Conservation (phyloP, 1,140 invertebrate species). For the Papilio glaucus region DNA sequence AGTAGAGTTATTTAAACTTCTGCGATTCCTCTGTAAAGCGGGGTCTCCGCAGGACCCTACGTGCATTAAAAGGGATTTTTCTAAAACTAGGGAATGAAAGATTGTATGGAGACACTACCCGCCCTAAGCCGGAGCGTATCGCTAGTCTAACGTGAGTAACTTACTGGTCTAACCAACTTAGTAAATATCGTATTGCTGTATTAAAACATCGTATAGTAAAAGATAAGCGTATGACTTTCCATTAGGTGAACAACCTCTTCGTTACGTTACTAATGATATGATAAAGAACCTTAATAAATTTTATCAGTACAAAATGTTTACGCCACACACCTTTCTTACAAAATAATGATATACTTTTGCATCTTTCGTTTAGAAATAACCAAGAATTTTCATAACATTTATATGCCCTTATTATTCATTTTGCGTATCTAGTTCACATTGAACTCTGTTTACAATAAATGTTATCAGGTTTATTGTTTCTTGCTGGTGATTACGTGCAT, state of each 20-base stretch:
- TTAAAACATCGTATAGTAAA: too few relatives aligned
- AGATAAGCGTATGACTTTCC: too few relatives aligned
- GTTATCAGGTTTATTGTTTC: slow-evolving; percentile 10
- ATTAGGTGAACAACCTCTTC: slow-evolving; percentile 6
- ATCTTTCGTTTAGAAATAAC: background rate
- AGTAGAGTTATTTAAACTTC: too few relatives aligned
- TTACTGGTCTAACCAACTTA: too few relatives aligned
- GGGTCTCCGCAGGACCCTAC: too few relatives aligned
- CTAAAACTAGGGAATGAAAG: too few relatives aligned
- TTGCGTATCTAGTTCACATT: slow-evolving; percentile 12
- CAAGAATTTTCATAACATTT: background rate
- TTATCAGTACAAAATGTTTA: slow-evolving; percentile 7
- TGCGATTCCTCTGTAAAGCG: too few relatives aligned
- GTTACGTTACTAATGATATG: slow-evolving; percentile 1
- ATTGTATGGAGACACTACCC: too few relatives aligned
- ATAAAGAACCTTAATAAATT: background rate
- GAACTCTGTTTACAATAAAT: background rate
- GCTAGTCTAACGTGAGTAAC: too few relatives aligned
- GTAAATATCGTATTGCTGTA: too few relatives aligned
- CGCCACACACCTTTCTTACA: background rate
- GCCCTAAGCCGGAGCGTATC: too few relatives aligned
- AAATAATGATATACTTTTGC: background rate
- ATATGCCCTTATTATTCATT: background rate
- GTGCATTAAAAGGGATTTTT: too few relatives aligned
- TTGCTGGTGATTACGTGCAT: slow-evolving; percentile 20